These are phyloP conservation scores for Rhea americana DNA, from an alignment of 2,113 vertebrate species.

Conservation along the genomic window DNA sequence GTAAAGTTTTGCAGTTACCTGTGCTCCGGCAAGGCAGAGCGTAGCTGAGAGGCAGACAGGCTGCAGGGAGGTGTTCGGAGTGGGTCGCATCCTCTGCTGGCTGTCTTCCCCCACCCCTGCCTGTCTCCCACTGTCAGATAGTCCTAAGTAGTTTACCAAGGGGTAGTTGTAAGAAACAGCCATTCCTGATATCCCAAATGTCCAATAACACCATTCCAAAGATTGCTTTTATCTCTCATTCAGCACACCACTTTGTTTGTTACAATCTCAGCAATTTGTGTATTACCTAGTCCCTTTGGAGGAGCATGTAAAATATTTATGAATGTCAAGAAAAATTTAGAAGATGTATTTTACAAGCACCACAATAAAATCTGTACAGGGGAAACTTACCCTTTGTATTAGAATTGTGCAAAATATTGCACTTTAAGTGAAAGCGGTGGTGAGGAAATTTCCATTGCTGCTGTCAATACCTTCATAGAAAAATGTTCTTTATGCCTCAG, in stretches of 20 bases:
- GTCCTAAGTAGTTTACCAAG: not conserved
- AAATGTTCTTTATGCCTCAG: not conserved
- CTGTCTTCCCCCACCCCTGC: not conserved
- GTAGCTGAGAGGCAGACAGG: not conserved
- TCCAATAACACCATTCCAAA: constrained; percentile 18
- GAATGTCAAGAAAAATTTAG: constrained; percentile 27
- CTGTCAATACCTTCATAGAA: not conserved
- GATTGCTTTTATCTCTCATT: not conserved
- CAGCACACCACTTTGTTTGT: not conserved
- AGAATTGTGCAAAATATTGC: not conserved
- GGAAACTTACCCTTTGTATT: constrained; percentile 8
- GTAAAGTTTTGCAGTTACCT: not conserved
- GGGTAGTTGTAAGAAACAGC: not conserved
- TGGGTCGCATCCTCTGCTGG: not conserved
- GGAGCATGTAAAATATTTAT: constrained; percentile 42
- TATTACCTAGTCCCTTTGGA: not conserved
- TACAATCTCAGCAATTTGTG: constrained; percentile 24
- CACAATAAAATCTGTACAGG: not conserved
- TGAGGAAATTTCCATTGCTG: not conserved
- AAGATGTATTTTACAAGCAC: constrained; percentile 15
- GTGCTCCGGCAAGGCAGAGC: not conserved
- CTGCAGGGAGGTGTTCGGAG: not conserved
- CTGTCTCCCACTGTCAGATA: not conserved
- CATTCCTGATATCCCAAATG: not conserved
- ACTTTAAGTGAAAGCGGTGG: not conserved